phyloP scores from a whole-genome alignment of 1,140 invertebrate species.

The Probaryconus sp. region DNA sequence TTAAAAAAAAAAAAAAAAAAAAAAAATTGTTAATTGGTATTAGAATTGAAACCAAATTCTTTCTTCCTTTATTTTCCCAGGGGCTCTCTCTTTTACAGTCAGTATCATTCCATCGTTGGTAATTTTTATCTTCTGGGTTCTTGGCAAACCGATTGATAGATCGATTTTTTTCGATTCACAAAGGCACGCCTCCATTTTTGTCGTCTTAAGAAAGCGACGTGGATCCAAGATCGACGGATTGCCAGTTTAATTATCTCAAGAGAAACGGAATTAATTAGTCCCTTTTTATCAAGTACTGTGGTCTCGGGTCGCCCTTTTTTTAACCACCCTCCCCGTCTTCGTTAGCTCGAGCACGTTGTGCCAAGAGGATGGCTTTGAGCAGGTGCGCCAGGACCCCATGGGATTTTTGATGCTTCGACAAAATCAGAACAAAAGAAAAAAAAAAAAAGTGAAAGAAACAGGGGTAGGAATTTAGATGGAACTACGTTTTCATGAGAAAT shows the following conservation, averaged over 20 bases:
- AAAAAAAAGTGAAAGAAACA: slow-evolving; percentile 20
- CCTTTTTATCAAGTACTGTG: slow-evolving; percentile 46
- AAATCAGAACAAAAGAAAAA: slow-evolving; percentile 34
- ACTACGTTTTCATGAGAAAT: slow-evolving; percentile 46
- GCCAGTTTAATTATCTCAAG: slow-evolving; percentile 52
- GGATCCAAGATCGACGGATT: slow-evolving; percentile 52
- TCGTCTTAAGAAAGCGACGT: slow-evolving; percentile 48
- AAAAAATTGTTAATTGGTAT: too few species aligned
- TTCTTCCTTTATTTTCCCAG: too few species aligned
- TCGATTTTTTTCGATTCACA: background rate
- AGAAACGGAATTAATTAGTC: slow-evolving; percentile 67
- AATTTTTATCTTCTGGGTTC: too few species aligned
- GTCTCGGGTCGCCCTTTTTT: slow-evolving; percentile 62
- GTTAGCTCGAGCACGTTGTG: background rate
- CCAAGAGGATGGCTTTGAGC: slow-evolving; percentile 38
- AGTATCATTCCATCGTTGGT: too few species aligned
- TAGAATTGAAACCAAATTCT: too few species aligned
- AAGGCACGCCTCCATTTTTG: slow-evolving; percentile 47
- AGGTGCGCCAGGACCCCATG: slow-evolving; percentile 65
- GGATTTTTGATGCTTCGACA: slow-evolving; percentile 48
- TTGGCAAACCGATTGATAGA: background rate
- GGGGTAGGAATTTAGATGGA: slow-evolving; percentile 39
- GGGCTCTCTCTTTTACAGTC: too few species aligned
- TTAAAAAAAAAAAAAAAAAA: too few species aligned
- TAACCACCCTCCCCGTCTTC: slow-evolving; percentile 13